phyloP scores from a whole-genome alignment of 1,140 invertebrate genomes.

The Brachionus asplanchnoidis region DNA sequence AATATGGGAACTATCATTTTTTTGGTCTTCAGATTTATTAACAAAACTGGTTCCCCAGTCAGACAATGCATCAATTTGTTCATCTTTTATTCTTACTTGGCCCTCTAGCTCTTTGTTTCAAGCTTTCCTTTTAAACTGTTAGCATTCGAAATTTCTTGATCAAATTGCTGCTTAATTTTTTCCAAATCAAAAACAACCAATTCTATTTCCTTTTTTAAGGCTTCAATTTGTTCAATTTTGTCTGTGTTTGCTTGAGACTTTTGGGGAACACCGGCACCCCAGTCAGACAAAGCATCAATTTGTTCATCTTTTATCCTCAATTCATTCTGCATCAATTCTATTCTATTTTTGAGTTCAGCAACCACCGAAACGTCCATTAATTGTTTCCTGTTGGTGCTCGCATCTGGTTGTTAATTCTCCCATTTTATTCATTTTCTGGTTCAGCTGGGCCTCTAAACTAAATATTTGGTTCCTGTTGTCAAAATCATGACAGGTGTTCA shows the following conservation, averaged over 20 bases:
- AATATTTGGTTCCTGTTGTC: constrained; percentile 1
- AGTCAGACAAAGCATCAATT: neutral
- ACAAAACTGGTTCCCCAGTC: no score
- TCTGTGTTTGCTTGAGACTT: neutral
- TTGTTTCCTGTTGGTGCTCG: neutral
- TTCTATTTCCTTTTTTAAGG: neutral
- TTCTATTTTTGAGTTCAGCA: neutral
- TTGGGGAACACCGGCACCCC: neutral
- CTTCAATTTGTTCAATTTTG: neutral
- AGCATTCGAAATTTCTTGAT: neutral
- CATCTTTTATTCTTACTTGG: neutral
- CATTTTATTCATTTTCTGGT: neutral
- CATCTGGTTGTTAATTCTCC: neutral
- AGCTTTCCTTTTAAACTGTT: no score
- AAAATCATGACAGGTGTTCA: neutral
- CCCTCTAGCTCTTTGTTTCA: neutral
- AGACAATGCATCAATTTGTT: neutral
- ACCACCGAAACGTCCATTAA: neutral
- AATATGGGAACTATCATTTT: neutral
- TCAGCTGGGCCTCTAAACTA: neutral
- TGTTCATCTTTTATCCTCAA: neutral
- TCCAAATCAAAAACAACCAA: neutral
- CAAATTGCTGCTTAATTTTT: neutral
- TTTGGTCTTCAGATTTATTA: no score
- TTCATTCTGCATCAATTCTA: neutral